phyloP scores from a whole-genome alignment of 1,140 invertebrate genomes.

The Bombus impatiens region DNA sequence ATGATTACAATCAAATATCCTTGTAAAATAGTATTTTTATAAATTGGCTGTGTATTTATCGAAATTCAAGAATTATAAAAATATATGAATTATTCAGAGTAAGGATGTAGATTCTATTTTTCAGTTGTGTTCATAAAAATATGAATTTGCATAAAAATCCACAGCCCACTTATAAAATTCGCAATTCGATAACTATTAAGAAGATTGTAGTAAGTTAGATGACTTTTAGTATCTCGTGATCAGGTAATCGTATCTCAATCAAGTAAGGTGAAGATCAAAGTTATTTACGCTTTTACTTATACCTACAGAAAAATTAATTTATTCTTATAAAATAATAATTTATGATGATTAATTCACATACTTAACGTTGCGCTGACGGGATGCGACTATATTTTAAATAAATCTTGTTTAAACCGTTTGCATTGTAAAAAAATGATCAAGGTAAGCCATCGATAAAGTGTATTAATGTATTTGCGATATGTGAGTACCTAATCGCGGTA shows the following conservation, averaged over 20 bases:
- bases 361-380: background rate
- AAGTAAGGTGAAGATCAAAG: background rate
- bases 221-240: no score
- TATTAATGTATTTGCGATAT: slow-evolving; percentile 42
- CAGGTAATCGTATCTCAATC: background rate
- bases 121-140: background rate
- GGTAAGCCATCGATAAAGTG: slow-evolving; percentile 23
- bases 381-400: slow-evolving; percentile 22
- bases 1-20: no score
- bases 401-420: background rate
- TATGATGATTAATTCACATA: background rate
- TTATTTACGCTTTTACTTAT: background rate
- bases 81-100: no score
- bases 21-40: no score
- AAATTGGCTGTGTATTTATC: background rate
- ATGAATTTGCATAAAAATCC: background rate
- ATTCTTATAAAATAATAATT: background rate
- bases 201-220: no score
- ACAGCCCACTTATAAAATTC: background rate
- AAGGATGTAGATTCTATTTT: background rate
- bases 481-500: slow-evolving; percentile 30
- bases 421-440: background rate
- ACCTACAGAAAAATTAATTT: background rate
- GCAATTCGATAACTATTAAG: background rate
- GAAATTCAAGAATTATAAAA: background rate